Percentiles rank a stretch among this genome's conserved stretches.
phyloP scores from a whole-genome alignment of 2,113 vertebrate genomes.

The Odobenus rosmarus region DNA sequence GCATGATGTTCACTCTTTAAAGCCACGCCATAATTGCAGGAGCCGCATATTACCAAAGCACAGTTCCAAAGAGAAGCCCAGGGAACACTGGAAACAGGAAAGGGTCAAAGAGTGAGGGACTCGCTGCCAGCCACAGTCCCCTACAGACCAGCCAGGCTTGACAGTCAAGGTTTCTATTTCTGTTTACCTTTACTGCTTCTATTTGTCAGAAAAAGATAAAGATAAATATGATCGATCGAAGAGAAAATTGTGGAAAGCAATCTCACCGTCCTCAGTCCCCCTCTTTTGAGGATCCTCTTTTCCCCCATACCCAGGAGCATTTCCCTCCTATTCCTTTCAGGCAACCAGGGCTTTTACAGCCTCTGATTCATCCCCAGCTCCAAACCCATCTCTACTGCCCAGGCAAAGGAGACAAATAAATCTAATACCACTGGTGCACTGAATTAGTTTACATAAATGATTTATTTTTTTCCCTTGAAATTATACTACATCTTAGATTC shows the following conservation, averaged over 20 bases:
- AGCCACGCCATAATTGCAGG: not conserved
- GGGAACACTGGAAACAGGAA: not conserved
- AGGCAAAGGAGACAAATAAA: not conserved
- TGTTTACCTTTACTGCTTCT: constrained; percentile 24
- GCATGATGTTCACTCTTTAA: not conserved
- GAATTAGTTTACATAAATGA: not conserved
- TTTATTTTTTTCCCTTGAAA: not conserved
- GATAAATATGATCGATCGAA: not conserved
- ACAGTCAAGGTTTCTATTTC: not conserved
- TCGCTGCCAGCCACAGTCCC: not conserved
- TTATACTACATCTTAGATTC: not conserved
- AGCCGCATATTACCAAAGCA: not conserved
- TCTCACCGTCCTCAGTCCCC: not conserved
- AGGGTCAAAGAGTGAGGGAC: not conserved
- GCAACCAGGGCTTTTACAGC: not conserved
- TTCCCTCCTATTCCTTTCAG: not conserved
- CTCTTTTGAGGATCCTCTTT: not conserved
- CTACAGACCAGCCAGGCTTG: not conserved
- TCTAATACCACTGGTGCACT: not conserved
- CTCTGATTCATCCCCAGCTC: not conserved
- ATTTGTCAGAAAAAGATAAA: not conserved
- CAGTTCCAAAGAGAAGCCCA: not conserved
- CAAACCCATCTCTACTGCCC: not conserved
- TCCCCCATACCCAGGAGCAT: not conserved
- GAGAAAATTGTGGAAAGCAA: not conserved